A percentile compares a stretch with the other conserved stretches of the same genome.
These are phyloP conservation scores for Tapera naevia DNA, from an alignment of 2,797 vertebrate species.

Conservation along the genomic window DNA sequence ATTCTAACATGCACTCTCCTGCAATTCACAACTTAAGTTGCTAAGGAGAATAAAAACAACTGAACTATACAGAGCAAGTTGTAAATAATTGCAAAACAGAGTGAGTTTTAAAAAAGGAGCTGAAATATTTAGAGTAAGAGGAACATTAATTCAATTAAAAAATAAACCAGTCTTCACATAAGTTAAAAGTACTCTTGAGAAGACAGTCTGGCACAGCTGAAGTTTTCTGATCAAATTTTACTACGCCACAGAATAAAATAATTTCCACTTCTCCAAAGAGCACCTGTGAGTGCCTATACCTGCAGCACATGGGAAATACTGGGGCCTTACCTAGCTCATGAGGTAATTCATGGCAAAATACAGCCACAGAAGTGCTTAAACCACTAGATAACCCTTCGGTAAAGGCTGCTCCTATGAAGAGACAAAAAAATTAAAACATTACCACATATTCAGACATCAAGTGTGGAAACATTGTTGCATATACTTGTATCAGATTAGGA, in stretches of 20 bases:
- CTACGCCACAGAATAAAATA: neutral
- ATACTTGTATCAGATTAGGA: neutral
- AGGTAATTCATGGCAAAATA: conserved; percentile 97
- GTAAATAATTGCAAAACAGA: neutral
- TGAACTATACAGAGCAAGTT: neutral
- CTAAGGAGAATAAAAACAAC: neutral
- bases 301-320: neutral
- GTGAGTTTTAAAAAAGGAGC: neutral
- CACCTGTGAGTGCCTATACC: neutral
- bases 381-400: conserved; percentile 94
- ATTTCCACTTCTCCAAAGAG: neutral
- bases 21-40: neutral
- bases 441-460: neutral
- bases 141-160: neutral
- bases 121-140: neutral
- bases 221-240: neutral
- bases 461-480: neutral
- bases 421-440: neutral
- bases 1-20: neutral
- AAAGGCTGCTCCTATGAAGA: conserved; percentile 90
- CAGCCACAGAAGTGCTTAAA: conserved; percentile 95
- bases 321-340: conserved; percentile 90
- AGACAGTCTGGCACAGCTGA: neutral
- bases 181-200: neutral
- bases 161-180: neutral